Base-by-base conservation (phyloP, 2,888 invertebrate genomes). In the Linnaemya tessellans region DNA sequence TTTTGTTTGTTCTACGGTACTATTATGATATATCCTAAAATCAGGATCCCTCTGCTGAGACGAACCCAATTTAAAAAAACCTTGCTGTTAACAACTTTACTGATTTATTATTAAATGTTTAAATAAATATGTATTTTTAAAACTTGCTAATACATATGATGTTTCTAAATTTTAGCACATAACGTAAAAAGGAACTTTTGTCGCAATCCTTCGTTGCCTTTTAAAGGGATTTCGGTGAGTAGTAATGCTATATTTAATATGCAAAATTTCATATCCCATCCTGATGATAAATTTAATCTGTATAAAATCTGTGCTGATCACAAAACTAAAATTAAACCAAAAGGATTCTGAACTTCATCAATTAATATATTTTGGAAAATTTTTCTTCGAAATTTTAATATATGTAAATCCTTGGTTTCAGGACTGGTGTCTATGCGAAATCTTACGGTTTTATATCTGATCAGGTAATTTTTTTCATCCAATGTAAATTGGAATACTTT, bases 301-400 rank as follows among this genome's bases (percentile, higher is more conserved):
- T 86, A 84, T 58, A 10, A 83, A 82, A 84, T 79, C 70, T 64
- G 56, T 87, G 87, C 65, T 84, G 87, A 87, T 84, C 43, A 70
- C 75, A 58, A 60, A 75, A 68, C 74, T 43, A 79, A 85, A n/a
- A 74, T 86, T 80, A 80, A 80, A 80, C 80, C 73, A 79, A 79
- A 79, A 80, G 80, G 80, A 82, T 82, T 77, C 82, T 78, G 82
- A 78, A 56, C 67, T 25, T 25, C 5, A n/a, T 62, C 20, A n/a
- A 25, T n/a, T 15, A 64, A 38, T 20, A 11, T 10, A 11, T 56
- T 54, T 3, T 25, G 7, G 2, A 56, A n/a, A 10, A 9, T 25
- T 25, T 56, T 0, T 56, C 1, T 41, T 41, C 1, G 9, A 8
- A 49, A 18, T 46, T 9, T 49, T 18, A 18, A 15, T 20, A 9